These are phyloP conservation scores for Mesochorus sp. DNA, from an alignment of 2,888 invertebrate genomes.

Conservation along the genomic window DNA sequence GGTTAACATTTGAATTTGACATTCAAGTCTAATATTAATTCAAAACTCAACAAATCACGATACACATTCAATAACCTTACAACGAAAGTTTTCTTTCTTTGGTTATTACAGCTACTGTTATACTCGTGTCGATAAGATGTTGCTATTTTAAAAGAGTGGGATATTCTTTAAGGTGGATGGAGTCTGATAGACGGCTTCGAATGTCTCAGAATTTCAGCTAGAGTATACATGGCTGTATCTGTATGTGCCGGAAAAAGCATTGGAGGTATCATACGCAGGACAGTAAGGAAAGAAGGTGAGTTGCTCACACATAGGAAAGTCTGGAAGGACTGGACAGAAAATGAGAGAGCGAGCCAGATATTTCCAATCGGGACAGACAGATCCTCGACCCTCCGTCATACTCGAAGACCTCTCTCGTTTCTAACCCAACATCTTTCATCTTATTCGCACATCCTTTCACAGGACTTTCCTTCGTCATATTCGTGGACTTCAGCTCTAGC, in stretches of 20 bases:
- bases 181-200: conserved; percentile 3
- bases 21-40: no score
- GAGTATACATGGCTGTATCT: background rate
- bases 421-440: background rate
- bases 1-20: no score
- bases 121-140: conserved; percentile 41
- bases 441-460: background rate
- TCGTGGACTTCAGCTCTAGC: background rate
- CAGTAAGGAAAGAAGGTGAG: background rate
- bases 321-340: background rate
- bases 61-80: no score
- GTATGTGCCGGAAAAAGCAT: background rate
- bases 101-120: conserved; percentile 1
- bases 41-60: no score
- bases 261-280: background rate
- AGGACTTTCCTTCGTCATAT: background rate
- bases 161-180: conserved; percentile 11
- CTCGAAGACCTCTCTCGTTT: conserved; percentile 23
- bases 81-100: no score
- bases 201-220: conserved; percentile 8
- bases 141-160: conserved; percentile 57
- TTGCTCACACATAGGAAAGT: background rate
- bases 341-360: background rate
- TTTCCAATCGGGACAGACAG: conserved; percentile 20
- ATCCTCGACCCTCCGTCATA: conserved; percentile 41